Base-by-base conservation (phyloP, 2,113 vertebrate genomes). In the Pavo muticus region DNA sequence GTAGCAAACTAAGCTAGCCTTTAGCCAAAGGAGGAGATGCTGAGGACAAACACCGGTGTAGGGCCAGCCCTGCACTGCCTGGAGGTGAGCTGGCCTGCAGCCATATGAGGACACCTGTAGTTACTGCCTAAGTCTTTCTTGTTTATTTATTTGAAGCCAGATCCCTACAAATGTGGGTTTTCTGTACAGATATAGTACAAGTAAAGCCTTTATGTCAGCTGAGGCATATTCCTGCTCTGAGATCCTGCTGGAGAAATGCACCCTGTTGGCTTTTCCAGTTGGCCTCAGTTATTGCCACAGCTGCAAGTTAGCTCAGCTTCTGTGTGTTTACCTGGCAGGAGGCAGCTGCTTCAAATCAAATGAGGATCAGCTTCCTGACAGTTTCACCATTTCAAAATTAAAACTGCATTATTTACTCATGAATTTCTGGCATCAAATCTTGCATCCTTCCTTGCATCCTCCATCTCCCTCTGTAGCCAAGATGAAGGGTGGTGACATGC, bases 381-480 rank as follows among this genome's bases (percentile, higher is more conserved):
- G n/a, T 21, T 84, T 87, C 73, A 32, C 42, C 56, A 42, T 74
- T 76, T 90, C 64, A 73, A 74, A 91, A 80, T 73, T 64, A 93
- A 88, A 87, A n/a, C 10, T 23, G 30, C n/a, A 17, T 79, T 90
- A 87, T 85, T 95, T 84, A 83, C 71, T 91, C 82, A 78, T 59
- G 48, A 69, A 82, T 87, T 92, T 76, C 70, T 93, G 63, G 61
- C 73, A 81, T 77, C 47, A 87, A 84, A 64, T n/a, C 24, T 40
- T 5, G 0, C 32, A 35, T 84, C 50, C n/a, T 64, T 48, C 84
- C 77, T 59, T 68, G 60, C 42, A 80, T 78, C 19, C 47, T 87
- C 44, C 0, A 0, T 56, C 54, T 56, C 54, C 29, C 54, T 56
- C 29, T 32, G 29, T n/a, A 65, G 52, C 65, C 27, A 76, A 45